Evolutionary conservation across 1,140 invertebrate genomes (phyloP).

Genomic region (Sinella curviseta): DNA sequence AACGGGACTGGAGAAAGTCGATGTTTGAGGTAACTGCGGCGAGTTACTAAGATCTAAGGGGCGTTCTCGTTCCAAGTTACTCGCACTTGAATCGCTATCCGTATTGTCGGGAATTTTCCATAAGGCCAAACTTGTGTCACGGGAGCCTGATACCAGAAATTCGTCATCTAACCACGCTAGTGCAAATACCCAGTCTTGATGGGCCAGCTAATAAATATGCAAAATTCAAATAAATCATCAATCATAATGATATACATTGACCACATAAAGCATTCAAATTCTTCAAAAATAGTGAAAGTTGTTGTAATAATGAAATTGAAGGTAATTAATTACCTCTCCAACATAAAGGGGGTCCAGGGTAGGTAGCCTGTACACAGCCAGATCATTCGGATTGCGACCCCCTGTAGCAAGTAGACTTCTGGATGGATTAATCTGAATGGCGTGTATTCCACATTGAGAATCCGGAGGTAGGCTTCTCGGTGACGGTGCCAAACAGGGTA

Average conservation of each 20-base stretch:
- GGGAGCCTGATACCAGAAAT: slow-evolving; percentile 87
- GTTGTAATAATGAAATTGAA: too few relatives aligned
- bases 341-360: slow-evolving; percentile 91
- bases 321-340: slow-evolving; percentile 68
- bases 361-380: slow-evolving; percentile 88
- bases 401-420: slow-evolving; percentile 86
- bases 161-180: slow-evolving; percentile 95
- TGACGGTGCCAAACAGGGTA: slow-evolving; percentile 69
- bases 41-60: slow-evolving; percentile 19
- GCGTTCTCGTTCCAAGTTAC: neutral
- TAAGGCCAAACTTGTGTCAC: slow-evolving; percentile 69
- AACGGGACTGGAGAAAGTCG: slow-evolving; percentile 44
- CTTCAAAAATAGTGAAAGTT: too few relatives aligned
- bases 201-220: slow-evolving; percentile 63
- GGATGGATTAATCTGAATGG: slow-evolving; percentile 92
- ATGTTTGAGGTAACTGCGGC: neutral
- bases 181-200: slow-evolving; percentile 93
- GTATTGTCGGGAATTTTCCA: slow-evolving; percentile 56
- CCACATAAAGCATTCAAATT: neutral
- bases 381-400: slow-evolving; percentile 85
- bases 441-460: slow-evolving; percentile 86
- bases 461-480: slow-evolving; percentile 52
- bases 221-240: neutral
- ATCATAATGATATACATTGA: slow-evolving; percentile 1
- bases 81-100: neutral